Conservation (phyloP, 2,113 vertebrate species). For the Gorilla gorilla region DNA sequence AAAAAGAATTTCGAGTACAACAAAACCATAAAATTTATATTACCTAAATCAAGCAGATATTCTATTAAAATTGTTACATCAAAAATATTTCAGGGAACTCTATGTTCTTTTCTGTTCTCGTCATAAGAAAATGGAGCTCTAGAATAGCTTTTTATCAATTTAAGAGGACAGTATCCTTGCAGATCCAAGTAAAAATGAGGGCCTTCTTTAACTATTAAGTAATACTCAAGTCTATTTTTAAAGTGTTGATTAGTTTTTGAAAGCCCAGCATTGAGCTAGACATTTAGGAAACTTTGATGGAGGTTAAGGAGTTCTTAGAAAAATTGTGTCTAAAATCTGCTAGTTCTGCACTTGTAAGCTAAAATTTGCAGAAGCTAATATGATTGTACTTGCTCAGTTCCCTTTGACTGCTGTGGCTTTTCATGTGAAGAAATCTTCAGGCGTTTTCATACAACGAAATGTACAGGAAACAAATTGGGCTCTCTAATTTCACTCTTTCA, state of each 20-base stretch:
- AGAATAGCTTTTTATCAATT: slow-evolving; percentile 3
- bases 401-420: neutral
- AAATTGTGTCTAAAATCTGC: neutral
- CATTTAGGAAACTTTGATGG: neutral
- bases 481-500: neutral
- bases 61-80: neutral
- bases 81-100: neutral
- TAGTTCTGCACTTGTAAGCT: neutral
- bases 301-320: neutral
- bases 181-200: neutral
- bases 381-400: neutral
- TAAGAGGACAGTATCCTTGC: slow-evolving; percentile 14
- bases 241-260: slow-evolving; percentile 47
- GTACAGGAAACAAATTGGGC: neutral
- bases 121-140: neutral
- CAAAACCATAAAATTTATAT: neutral
- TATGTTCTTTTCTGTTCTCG: neutral
- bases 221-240: slow-evolving; percentile 15
- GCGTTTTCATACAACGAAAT: neutral
- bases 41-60: neutral
- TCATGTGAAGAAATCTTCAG: neutral
- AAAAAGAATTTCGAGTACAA: neutral
- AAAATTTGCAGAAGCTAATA: neutral
- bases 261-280: neutral
- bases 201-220: slow-evolving; percentile 2